phyloP scores from a whole-genome alignment of 2,113 vertebrate genomes.

The Catagonus wagneri region DNA sequence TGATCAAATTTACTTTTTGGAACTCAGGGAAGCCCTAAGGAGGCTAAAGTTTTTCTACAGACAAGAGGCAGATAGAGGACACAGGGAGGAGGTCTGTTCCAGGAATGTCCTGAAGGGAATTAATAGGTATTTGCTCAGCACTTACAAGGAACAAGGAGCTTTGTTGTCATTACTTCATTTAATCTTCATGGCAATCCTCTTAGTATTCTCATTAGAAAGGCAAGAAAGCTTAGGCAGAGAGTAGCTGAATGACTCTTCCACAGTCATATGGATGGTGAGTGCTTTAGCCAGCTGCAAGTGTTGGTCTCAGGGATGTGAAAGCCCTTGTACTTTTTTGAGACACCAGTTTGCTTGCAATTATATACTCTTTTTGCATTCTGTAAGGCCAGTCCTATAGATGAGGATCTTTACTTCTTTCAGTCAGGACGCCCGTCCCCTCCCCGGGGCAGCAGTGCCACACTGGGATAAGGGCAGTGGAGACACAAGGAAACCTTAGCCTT shows the following conservation, averaged over 20 bases:
- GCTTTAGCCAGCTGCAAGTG: no score
- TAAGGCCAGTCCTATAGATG: no score
- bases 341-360: not conserved
- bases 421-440: no score
- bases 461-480: not conserved
- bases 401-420: not conserved
- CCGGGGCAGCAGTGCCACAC: not conserved
- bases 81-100: not conserved
- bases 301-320: not conserved
- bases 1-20: not conserved
- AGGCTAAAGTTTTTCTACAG: not conserved
- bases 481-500: accelerated
- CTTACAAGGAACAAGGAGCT: not conserved
- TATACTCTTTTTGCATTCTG: not conserved
- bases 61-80: not conserved
- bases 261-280: not conserved
- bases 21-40: not conserved
- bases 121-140: not conserved
- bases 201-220: not conserved
- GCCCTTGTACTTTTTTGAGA: not conserved
- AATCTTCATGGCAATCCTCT: not conserved
- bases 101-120: not conserved
- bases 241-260: not conserved
- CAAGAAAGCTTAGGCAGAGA: not conserved
- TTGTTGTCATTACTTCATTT: not conserved